phyloP scores from a whole-genome alignment of 2,113 vertebrate species.

The Chaetodon trifascialis region DNA sequence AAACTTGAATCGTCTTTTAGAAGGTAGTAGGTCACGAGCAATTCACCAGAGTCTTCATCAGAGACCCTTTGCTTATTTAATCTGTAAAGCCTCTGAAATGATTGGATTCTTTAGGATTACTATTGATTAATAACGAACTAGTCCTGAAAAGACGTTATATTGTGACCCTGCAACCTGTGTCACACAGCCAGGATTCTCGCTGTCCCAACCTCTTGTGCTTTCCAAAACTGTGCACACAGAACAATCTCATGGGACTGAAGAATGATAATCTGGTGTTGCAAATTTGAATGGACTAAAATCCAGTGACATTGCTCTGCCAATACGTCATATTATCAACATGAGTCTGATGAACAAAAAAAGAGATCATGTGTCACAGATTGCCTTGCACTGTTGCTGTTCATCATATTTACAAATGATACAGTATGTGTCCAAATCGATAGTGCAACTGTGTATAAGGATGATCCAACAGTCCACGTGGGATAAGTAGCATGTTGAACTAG shows the following conservation, averaged over 20 bases:
- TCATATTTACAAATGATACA: no score
- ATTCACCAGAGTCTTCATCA: background rate
- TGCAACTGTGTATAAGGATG: background rate
- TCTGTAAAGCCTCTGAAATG: background rate
- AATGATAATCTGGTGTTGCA: background rate
- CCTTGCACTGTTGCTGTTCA: no score
- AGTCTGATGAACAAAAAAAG: no score
- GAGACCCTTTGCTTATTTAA: no score
- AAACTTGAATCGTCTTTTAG: background rate
- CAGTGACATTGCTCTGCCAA: no score
- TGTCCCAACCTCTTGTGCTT: background rate
- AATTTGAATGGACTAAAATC: no score
- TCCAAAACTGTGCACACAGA: background rate
- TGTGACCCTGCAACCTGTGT: constrained; percentile 3
- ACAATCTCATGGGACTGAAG: background rate
- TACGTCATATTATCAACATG: no score
- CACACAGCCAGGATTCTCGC: background rate
- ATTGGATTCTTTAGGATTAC: background rate
- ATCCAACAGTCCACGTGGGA: background rate
- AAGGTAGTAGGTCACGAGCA: background rate
- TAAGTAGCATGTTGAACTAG: background rate
- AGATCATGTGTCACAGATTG: background rate
- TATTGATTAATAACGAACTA: background rate
- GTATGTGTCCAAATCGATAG: no score
- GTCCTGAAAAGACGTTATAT: background rate